Conservation (phyloP, 2,113 vertebrate species). For the Vanacampus margaritifer region DNA sequence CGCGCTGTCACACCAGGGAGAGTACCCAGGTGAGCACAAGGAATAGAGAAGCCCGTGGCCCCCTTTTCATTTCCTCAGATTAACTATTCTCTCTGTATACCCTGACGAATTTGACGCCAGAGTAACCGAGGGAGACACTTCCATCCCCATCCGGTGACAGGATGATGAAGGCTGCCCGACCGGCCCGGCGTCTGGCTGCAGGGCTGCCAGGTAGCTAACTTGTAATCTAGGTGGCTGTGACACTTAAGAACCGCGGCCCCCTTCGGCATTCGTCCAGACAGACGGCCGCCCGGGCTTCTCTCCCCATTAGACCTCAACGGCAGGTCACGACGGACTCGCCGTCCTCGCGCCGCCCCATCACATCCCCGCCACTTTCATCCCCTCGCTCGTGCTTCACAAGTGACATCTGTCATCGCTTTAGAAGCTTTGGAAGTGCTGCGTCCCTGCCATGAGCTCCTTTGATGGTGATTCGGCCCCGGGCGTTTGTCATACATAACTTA, state of each 20-base stretch:
- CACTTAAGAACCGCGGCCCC: constrained; percentile 51
- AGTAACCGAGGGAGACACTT: constrained; percentile 60
- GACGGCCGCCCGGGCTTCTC: constrained; percentile 59
- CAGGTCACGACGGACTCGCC: constrained; percentile 64
- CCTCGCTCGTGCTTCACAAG: constrained; percentile 72
- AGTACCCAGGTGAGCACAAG: constrained; percentile 69
- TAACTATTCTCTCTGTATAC: constrained; percentile 72
- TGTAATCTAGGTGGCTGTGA: constrained; percentile 50
- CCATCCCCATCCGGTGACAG: constrained; percentile 57
- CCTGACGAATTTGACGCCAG: constrained; percentile 64
- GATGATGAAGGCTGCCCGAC: constrained; percentile 41
- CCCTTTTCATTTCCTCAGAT: constrained; percentile 68
- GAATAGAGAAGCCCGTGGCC: constrained; percentile 67
- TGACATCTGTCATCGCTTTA: constrained; percentile 75
- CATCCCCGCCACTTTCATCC: constrained; percentile 75
- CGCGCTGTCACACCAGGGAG: constrained; percentile 66
- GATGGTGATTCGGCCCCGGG: constrained; percentile 79
- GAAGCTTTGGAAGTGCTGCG: constrained; percentile 80
- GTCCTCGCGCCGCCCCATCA: constrained; percentile 69
- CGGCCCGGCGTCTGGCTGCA: constrained; percentile 20
- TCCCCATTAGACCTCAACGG: constrained; percentile 65
- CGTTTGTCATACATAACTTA: constrained; percentile 84
- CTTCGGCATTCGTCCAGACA: constrained; percentile 47
- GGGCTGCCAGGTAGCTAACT: constrained; percentile 56
- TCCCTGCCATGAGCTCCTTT: constrained; percentile 78